Evolutionary conservation across 1,140 invertebrate species (phyloP), one percentile per base, ranked within the genome.

Genomic region (Wasmannia auropunctata): DNA sequence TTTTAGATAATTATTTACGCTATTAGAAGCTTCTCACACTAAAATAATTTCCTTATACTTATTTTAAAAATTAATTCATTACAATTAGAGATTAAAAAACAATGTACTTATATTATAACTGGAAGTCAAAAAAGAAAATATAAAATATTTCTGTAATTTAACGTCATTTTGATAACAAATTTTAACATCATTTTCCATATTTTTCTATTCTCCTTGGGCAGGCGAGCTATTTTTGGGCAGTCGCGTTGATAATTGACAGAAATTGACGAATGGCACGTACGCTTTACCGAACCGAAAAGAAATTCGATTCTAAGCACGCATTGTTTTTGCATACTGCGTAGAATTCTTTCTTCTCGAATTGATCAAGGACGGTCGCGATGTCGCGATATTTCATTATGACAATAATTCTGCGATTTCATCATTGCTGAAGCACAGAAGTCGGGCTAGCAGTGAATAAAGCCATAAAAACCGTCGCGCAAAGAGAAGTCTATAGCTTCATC

Each of bases 261-360:
- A 67, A 43, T 80, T 34, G 19, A 28, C 3, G 19, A 67, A 37
- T 2, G 10, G 1, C 14, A 37, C 16, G 40, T n/a, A n/a, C n/a
- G n/a, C n/a, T n/a, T n/a, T n/a, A n/a, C n/a, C n/a, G 7, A 11
- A 19, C 16, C 14, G 8, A 67, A 65, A 3, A 3, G 11, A 28
- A 76, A 43, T 14, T 51, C 14, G 31, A 69, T 69, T 80, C 22
- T 25, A 7, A 11, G 22, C 76, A 80, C 16, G 31, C 8, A 34
- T 28, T 5, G n/a, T 80, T 80, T n/a, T 80, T 69, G 16, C 62
- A 49, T 74, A 34, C 25, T 83, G 51, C 25, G 67, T 25, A 83
- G 19, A 83, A 83, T 31, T 14, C 16, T 58, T 11, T 28, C 37
- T 51, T 54, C 5, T 37, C 4, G 31, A 72, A 60, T 51, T 11